phyloP scores from a whole-genome alignment of 2,888 invertebrate genomes.

The Arctia plantaginis region DNA sequence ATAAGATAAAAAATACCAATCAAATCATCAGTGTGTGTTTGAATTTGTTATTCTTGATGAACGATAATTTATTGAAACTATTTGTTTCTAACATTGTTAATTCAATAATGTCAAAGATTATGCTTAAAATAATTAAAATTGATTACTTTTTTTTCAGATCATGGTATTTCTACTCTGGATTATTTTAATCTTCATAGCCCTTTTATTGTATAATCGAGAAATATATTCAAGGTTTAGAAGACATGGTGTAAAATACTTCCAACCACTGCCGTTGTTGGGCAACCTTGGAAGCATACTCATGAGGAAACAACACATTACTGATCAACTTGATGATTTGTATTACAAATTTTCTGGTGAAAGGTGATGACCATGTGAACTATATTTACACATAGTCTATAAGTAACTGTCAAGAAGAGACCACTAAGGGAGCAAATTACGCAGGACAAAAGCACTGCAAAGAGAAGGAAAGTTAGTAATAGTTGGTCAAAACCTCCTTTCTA shows the following conservation, averaged over 20 bases:
- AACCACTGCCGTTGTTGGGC: constrained; percentile 57
- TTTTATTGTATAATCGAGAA: constrained; percentile 49
- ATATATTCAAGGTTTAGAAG: constrained; percentile 55
- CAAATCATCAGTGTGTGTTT: no score
- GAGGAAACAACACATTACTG: constrained; percentile 44
- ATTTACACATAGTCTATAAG: neutral
- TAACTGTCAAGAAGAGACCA: no score
- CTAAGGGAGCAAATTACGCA: no score
- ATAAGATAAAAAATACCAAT: no score
- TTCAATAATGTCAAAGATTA: no score
- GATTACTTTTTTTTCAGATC: constrained; percentile 5
- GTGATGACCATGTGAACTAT: constrained; percentile 31
- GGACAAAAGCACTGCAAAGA: no score
- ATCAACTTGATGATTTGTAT: constrained; percentile 50
- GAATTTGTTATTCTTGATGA: no score
- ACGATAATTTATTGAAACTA: no score
- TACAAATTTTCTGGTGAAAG: constrained; percentile 58
- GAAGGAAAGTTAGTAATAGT: no score
- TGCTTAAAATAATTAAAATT: neutral
- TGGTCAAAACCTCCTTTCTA: no score
- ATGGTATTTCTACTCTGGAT: constrained; percentile 41
- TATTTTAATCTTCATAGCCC: constrained; percentile 39
- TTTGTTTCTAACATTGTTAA: no score
- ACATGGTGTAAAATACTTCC: constrained; percentile 56
- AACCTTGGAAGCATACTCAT: constrained; percentile 50